phyloP scores from a whole-genome alignment of 2,888 invertebrate species.

The Chirona hameri region DNA sequence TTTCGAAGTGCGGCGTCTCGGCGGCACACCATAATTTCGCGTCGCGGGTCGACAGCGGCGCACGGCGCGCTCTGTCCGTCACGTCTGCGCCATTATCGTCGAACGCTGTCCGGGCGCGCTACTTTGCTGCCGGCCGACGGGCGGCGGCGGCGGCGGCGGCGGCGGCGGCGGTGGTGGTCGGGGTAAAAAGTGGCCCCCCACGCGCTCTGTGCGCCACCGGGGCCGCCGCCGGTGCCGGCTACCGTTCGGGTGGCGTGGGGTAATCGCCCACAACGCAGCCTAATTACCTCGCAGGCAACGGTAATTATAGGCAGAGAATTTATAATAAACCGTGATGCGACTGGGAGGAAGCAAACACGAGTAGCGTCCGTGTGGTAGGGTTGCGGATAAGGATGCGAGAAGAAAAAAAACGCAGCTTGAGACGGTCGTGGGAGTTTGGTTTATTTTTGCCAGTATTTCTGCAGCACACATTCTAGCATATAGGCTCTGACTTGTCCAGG shows the following conservation, averaged over 20 bases:
- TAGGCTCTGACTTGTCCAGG: no score
- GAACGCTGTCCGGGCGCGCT: not conserved
- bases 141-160: no score
- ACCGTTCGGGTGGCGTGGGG: not conserved
- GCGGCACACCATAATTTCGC: no score
- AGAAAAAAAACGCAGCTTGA: no score
- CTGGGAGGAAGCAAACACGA: not conserved
- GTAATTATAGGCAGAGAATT: conserved; percentile 10
- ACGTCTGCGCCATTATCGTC: conserved; percentile 23
- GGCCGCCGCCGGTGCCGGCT: not conserved
- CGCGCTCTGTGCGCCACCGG: not conserved
- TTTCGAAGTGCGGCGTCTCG: no score
- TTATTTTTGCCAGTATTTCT: no score
- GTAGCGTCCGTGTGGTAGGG: not conserved
- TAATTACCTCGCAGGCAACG: not conserved
- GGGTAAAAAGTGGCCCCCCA: conserved; percentile 1
- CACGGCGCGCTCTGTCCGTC: not conserved
- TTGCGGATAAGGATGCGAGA: no score
- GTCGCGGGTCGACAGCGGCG: no score
- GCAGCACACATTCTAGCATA: no score
- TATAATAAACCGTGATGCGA: not conserved
- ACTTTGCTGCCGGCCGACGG: not conserved
- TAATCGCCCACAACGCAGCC: not conserved
- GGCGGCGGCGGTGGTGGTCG: not conserved
- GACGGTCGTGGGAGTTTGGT: no score